Evolutionary conservation across 53 echinoderm and acorn worm genomes (phyloP), one percentile per base, ranked within the genome.

Genomic region (Actinopyga echinites): DNA sequence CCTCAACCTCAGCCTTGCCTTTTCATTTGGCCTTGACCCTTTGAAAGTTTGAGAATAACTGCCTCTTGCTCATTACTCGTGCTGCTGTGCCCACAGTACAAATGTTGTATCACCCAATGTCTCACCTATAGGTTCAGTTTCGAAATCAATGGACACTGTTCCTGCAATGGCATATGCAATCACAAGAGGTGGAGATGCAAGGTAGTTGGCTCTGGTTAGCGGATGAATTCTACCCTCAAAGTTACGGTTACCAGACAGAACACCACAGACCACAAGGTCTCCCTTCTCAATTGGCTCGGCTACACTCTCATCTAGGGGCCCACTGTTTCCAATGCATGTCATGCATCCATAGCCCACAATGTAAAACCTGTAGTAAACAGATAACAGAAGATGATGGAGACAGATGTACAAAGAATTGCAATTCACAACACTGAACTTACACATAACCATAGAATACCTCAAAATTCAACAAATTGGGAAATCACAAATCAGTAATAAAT

Each of bases 161-260:
- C 97, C 97, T 54, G 97, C 97, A 45, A 96, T 82, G 32, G 97
- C 97, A 75, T 96, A 96, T 6, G 97, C 97, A 37, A 96, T 94
- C 57, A 96, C 97, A 11, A 96, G 90, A 4, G 92, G 93, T 56
- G 97, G 97, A 20, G 97, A 96, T 15, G 97, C 97, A 36, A 96
- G 89, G 78, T 96, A 96, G 35, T 96, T 96, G 35, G 97, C 97
- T 66, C 97, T 82, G 37, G 97, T 96, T 42, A 94, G 84, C 17
- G 97, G 97, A 54, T 96, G 97, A 80, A 96, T 96, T 42, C 97
- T 84, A 0, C 97, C 97, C 75, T 96, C 97, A 92, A 96, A 96
- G 85, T 96, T 96, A 43, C 97, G 91, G 56, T 96, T 96, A 8
- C 97, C 97, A 26, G 97, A 96, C 33, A 96, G 66, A 9, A 96